phyloP scores from a whole-genome alignment of 2,797 vertebrate genomes.

The Rachycentron canadum region DNA sequence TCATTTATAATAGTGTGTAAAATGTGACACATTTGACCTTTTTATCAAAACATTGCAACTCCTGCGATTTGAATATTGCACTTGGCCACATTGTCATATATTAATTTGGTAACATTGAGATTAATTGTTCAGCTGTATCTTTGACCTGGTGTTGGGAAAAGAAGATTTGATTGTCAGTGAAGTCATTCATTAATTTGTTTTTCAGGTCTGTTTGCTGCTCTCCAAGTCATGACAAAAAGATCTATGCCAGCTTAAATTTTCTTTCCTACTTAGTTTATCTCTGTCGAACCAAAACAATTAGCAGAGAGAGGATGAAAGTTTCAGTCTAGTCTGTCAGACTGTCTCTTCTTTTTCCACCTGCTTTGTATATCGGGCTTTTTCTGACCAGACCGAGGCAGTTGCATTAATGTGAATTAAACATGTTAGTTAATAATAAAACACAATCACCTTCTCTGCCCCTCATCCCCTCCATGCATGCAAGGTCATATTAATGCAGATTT shows the following conservation, averaged over 20 bases:
- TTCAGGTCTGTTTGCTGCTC: not conserved
- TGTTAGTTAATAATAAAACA: not conserved
- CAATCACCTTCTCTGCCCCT: not conserved
- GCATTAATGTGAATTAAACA: constrained; percentile 3
- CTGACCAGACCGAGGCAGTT: not conserved
- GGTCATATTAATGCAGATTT: not conserved
- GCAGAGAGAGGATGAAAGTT: no score
- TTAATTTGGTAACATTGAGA: not conserved
- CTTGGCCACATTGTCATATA: not conserved
- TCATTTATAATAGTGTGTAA: not conserved
- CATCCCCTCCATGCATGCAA: not conserved
- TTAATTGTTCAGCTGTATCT: not conserved
- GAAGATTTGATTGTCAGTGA: not conserved
- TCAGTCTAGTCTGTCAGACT: not conserved
- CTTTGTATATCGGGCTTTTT: not conserved
- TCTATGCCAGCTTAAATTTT: not conserved
- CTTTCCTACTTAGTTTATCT: not conserved
- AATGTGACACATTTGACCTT: not conserved
- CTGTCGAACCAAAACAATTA: not conserved
- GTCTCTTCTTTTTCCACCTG: not conserved
- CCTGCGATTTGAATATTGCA: not conserved
- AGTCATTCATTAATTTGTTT: not conserved
- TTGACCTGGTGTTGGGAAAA: not conserved
- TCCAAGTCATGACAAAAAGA: not conserved
- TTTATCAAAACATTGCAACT: not conserved